Conservation (phyloP, 2,113 vertebrate genomes). For the Alaudala cheleensis region DNA sequence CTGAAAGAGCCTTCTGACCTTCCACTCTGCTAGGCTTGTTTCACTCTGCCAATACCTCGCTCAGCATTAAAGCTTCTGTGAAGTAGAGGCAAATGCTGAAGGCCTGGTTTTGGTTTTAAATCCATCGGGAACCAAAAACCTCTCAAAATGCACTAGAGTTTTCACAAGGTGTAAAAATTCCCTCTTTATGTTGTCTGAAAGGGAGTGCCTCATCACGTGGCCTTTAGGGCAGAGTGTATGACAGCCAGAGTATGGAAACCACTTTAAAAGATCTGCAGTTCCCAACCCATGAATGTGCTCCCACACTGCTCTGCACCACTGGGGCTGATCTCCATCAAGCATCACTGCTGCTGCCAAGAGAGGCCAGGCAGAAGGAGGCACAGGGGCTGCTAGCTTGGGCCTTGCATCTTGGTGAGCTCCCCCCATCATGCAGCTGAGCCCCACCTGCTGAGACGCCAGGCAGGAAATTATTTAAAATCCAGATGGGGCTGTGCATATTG, state of each 20-base stretch:
- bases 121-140: background rate
- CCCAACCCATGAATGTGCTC: background rate
- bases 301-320: rapidly evolving
- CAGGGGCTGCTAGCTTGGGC: too few species aligned
- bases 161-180: background rate
- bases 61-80: background rate
- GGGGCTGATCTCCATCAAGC: background rate
- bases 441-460: background rate
- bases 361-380: background rate
- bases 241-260: background rate
- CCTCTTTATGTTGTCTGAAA: background rate
- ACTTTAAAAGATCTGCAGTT: background rate
- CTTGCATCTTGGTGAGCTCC: background rate
- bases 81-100: background rate
- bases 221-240: background rate
- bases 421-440: background rate
- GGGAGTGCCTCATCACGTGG: background rate
- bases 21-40: background rate
- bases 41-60: background rate
- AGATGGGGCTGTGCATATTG: background rate
- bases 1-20: background rate
- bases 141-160: background rate
- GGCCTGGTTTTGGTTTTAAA: background rate
- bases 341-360: background rate
- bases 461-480: background rate